Conservation (phyloP, 2,888 invertebrate species). For the Protodeltote pygarga region DNA sequence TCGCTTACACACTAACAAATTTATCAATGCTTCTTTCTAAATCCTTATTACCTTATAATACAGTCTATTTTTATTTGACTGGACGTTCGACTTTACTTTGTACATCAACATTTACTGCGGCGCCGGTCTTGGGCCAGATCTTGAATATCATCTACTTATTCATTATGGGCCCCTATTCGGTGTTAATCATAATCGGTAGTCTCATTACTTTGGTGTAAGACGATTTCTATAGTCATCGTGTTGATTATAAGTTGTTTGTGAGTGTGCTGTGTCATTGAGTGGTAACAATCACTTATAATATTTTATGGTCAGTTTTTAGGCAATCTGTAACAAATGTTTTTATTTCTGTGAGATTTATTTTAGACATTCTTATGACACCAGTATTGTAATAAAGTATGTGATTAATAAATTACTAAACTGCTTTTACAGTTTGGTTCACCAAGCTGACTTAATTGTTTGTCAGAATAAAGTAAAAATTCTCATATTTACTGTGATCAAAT, state of each 20-base stretch:
- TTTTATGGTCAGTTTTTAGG: slow-evolving; percentile 44
- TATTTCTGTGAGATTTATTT: slow-evolving; percentile 30
- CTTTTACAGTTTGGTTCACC: too few relatives aligned
- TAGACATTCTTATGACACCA: slow-evolving; percentile 16
- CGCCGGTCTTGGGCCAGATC: slow-evolving; percentile 82
- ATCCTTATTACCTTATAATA: slow-evolving; percentile 26
- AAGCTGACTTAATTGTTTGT: too few relatives aligned
- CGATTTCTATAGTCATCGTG: slow-evolving; percentile 60
- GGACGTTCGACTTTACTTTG: slow-evolving; percentile 33
- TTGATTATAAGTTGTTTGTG: slow-evolving; percentile 62
- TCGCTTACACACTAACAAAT: slow-evolving; percentile 70
- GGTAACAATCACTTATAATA: slow-evolving; percentile 49
- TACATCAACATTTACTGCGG: slow-evolving; percentile 74
- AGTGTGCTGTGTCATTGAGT: slow-evolving; percentile 58
- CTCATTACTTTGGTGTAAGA: slow-evolving; percentile 65
- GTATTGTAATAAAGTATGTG: slow-evolving; percentile 10
- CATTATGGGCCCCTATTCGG: slow-evolving; percentile 81
- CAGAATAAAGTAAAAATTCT: too few relatives aligned
- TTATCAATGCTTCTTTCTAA: slow-evolving; percentile 37
- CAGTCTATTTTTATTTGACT: slow-evolving; percentile 47
- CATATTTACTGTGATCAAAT: too few relatives aligned
- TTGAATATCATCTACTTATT: slow-evolving; percentile 86
- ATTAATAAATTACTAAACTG: too few relatives aligned
- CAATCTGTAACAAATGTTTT: slow-evolving; percentile 25
- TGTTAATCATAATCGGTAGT: slow-evolving; percentile 82